phyloP scores from a whole-genome alignment of 2,113 vertebrate genomes.

The Alosa alosa region DNA sequence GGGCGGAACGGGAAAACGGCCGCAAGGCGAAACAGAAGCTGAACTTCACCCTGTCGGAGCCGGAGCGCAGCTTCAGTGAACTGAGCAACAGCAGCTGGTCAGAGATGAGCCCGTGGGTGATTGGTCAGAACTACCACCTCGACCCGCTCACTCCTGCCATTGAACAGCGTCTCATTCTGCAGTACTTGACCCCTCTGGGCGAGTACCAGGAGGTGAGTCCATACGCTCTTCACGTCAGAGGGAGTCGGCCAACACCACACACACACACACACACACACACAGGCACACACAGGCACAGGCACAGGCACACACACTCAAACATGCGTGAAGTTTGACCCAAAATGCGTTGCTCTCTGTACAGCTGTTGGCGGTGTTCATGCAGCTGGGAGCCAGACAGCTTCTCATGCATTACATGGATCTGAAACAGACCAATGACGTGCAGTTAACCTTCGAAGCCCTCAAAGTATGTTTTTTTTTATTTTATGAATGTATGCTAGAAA shows the following conservation, averaged over 20 bases:
- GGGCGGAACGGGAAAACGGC: slow-evolving; percentile 77
- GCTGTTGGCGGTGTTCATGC: slow-evolving; percentile 97
- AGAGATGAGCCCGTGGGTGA: slow-evolving; percentile 98
- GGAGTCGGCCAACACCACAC: background rate
- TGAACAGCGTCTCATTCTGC: slow-evolving; percentile 94
- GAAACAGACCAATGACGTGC: slow-evolving; percentile 93
- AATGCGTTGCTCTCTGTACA: slow-evolving; percentile 53
- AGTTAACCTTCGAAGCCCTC: slow-evolving; percentile 96
- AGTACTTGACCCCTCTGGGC: slow-evolving; percentile 94
- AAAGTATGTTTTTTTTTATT: slow-evolving; percentile 75
- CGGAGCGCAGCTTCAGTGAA: slow-evolving; percentile 87
- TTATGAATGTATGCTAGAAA: background rate
- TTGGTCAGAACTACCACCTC: slow-evolving; percentile 95
- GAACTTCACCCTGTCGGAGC: slow-evolving; percentile 83
- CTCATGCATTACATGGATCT: slow-evolving; percentile 98
- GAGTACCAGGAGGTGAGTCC: slow-evolving; percentile 94
- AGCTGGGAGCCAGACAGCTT: slow-evolving; percentile 91
- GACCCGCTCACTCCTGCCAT: slow-evolving; percentile 92
- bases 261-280: no score
- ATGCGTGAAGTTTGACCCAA: background rate
- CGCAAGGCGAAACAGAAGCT: slow-evolving; percentile 88
- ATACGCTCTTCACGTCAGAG: no score
- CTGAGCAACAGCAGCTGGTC: slow-evolving; percentile 99
- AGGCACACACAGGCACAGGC: no score
- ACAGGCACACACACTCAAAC: background rate